These are phyloP conservation scores for Hippolais icterina DNA, from an alignment of 2,113 vertebrate species.

Conservation along the genomic window DNA sequence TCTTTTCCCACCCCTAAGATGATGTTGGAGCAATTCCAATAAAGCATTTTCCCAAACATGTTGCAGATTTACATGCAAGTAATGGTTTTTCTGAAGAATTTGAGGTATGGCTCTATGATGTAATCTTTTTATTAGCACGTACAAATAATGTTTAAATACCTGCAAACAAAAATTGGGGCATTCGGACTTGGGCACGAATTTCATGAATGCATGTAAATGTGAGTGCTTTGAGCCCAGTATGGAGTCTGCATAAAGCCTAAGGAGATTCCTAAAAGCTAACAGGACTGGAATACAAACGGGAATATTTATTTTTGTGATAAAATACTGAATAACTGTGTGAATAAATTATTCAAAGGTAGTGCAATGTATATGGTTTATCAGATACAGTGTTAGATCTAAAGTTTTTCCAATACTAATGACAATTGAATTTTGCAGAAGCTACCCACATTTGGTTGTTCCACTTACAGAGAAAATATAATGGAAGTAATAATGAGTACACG, in stretches of 20 bases:
- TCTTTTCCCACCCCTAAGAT: constrained; percentile 75
- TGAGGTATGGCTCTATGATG: constrained; percentile 81
- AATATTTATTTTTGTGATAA: background rate
- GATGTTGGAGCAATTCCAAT: constrained; percentile 83
- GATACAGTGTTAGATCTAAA: background rate
- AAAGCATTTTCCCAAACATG: constrained; percentile 90
- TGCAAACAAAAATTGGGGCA: background rate
- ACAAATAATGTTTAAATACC: background rate
- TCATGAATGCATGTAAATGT: background rate
- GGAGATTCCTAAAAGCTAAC: background rate
- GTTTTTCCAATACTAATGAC: background rate
- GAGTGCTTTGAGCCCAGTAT: background rate
- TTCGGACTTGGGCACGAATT: background rate
- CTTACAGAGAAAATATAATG: constrained; percentile 1
- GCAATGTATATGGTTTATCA: background rate
- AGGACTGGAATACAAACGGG: background rate
- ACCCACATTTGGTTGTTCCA: background rate
- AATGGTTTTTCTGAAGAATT: constrained; percentile 91
- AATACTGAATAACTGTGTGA: background rate
- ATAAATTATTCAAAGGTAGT: background rate
- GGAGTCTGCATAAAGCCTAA: background rate
- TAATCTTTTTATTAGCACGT: constrained; percentile 43
- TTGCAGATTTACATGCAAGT: constrained; percentile 88
- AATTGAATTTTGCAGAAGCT: constrained; percentile 1
- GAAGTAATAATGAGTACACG: background rate